Percentiles rank a stretch among this genome's conserved stretches.
Conservation (phyloP, 35 echinoderm and acorn worm genomes). For the Chiridota heheva region DNA sequence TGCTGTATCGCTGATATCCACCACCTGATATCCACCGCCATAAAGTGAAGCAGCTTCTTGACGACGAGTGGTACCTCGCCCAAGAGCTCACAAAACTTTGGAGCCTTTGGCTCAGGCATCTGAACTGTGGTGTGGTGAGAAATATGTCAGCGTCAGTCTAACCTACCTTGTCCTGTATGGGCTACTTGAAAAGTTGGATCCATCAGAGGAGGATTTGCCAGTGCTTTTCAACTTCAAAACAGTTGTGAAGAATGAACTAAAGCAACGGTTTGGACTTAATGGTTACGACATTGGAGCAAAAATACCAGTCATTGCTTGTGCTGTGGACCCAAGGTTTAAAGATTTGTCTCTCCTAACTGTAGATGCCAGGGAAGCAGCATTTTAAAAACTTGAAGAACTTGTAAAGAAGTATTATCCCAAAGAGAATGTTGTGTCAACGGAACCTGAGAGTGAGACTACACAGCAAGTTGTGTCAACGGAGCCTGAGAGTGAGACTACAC, state of each 20-base stretch:
- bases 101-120: neutral
- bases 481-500: no score
- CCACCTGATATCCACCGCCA: no score
- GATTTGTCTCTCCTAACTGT: neutral
- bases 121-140: slow-evolving; percentile 4
- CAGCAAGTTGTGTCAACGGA: no score
- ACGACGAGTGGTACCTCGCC: neutral
- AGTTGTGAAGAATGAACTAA: neutral
- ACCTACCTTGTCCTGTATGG: neutral
- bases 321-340: slow-evolving; percentile 7
- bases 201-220: neutral
- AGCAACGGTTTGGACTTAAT: neutral
- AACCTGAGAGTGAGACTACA: no score
- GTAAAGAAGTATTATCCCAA: neutral
- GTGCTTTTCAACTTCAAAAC: neutral
- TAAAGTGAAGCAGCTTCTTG: no score
- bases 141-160: neutral
- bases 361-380: neutral
- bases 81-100: slow-evolving; percentile 3
- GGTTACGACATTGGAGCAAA: neutral
- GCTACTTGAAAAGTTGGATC: neutral
- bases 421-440: no score
- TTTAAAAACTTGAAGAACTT: neutral
- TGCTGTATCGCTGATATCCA: no score
- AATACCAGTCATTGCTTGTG: slow-evolving; percentile 6